Conservation (phyloP, 2,113 vertebrate species). For the Benitochromis conjunctus region DNA sequence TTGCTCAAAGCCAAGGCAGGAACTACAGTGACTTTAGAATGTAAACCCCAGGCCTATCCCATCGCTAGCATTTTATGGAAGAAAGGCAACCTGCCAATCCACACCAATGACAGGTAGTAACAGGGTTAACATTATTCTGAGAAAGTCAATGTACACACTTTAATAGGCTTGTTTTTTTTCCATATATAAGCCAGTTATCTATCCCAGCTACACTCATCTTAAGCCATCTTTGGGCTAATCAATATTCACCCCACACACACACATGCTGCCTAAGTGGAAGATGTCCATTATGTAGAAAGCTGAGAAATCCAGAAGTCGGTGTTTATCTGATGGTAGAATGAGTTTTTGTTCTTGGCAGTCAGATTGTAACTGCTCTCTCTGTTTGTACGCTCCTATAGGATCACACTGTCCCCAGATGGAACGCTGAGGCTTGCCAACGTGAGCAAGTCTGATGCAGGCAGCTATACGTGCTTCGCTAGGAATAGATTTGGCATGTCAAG, state of each 20-base stretch:
- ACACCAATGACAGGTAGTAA: conserved; percentile 80
- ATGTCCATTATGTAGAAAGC: not conserved
- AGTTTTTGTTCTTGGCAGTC: not conserved
- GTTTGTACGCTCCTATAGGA: conserved; percentile 62
- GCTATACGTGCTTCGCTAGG: conserved; percentile 84
- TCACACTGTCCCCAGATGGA: conserved; percentile 79
- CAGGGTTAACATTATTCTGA: not conserved
- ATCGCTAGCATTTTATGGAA: conserved; percentile 83
- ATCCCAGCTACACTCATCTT: not conserved
- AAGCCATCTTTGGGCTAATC: not conserved
- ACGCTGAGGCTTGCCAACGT: conserved; percentile 83
- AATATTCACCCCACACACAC: not conserved
- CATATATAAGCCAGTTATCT: not conserved
- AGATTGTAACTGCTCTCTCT: not conserved
- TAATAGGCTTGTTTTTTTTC: not conserved
- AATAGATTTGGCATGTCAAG: conserved; percentile 88
- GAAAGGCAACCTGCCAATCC: conserved; percentile 82
- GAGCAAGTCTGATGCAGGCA: conserved; percentile 84
- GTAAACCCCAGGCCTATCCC: conserved; percentile 87
- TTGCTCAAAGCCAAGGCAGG: conserved; percentile 86
- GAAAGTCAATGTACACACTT: not conserved
- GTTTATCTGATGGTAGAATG: not conserved
- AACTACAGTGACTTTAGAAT: conserved; percentile 84
- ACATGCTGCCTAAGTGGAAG: not conserved
- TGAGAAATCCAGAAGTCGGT: not conserved